A percentile compares a stretch with the other conserved stretches of the same genome.
Conservation (phyloP, 2,113 vertebrate species). For the Mola mola region DNA sequence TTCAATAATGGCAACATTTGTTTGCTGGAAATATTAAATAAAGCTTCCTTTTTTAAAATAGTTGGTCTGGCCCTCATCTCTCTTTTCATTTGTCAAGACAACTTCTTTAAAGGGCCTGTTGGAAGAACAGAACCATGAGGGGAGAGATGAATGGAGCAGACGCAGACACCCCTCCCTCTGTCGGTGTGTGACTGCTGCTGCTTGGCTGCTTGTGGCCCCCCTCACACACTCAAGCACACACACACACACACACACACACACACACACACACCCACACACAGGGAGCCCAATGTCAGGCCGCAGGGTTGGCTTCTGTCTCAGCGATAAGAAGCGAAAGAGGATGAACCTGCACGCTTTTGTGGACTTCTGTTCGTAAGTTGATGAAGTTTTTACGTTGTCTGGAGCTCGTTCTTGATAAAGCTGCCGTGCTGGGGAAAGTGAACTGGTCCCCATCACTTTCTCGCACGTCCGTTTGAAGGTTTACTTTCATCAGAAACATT, state of each 20-base stretch:
- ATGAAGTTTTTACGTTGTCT: background rate
- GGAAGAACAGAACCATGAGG: too few species aligned
- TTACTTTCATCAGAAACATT: too few species aligned
- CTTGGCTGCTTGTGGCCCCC: conserved; percentile 4
- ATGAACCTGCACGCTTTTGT: conserved; percentile 78
- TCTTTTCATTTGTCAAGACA: too few species aligned
- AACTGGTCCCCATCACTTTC: too few species aligned
- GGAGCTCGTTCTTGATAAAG: background rate
- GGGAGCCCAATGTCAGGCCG: conserved; percentile 74
- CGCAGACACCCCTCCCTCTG: background rate
- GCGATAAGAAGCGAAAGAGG: conserved; percentile 78
- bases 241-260: background rate
- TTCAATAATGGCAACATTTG: too few species aligned
- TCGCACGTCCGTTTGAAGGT: too few species aligned
- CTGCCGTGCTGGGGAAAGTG: background rate
- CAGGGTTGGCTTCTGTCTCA: conserved; percentile 81
- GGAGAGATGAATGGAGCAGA: conserved; percentile 19
- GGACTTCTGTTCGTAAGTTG: conserved; percentile 79
- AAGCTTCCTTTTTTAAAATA: too few species aligned
- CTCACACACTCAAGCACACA: background rate
- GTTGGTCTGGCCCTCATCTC: background rate
- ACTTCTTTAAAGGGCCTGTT: too few species aligned
- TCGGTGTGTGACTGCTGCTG: background rate
- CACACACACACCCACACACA: background rate
- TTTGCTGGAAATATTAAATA: too few species aligned